Evolutionary conservation across 2,113 vertebrate genomes (phyloP).

Genomic region (Poicephalus meyeri): DNA sequence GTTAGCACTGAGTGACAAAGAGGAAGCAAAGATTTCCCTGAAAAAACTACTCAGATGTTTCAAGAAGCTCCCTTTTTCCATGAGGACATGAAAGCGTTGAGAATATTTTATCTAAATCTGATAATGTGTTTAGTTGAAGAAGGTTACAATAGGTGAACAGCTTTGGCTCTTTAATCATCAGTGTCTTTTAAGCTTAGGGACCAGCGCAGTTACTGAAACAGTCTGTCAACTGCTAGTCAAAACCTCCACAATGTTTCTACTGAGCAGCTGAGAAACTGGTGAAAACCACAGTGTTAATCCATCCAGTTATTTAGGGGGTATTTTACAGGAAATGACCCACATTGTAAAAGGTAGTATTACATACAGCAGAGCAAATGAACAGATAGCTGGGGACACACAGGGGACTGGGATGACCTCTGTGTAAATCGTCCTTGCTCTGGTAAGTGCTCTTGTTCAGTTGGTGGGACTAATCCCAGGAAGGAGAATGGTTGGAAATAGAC

Average conservation of each 20-base stretch:
- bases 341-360: background rate
- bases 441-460: background rate
- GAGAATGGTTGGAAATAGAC: background rate
- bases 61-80: background rate
- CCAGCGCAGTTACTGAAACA: accelerated
- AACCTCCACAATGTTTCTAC: background rate
- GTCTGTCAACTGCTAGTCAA: background rate
- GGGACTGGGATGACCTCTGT: background rate
- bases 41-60: background rate
- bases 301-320: background rate
- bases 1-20: background rate
- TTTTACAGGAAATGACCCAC: background rate
- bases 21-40: background rate
- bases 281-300: background rate
- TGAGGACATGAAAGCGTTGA: background rate
- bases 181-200: background rate
- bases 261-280: background rate
- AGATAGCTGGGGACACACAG: background rate
- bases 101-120: background rate
- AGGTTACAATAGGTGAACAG: background rate
- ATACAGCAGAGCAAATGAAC: background rate
- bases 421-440: background rate
- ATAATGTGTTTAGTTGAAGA: background rate
- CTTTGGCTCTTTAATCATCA: background rate
- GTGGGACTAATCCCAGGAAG: background rate